A percentile compares a stretch with the other conserved stretches of the same genome.
These are phyloP conservation scores for Psittacula cyanocephala DNA, from an alignment of 2,113 vertebrate species.

Conservation along the genomic window DNA sequence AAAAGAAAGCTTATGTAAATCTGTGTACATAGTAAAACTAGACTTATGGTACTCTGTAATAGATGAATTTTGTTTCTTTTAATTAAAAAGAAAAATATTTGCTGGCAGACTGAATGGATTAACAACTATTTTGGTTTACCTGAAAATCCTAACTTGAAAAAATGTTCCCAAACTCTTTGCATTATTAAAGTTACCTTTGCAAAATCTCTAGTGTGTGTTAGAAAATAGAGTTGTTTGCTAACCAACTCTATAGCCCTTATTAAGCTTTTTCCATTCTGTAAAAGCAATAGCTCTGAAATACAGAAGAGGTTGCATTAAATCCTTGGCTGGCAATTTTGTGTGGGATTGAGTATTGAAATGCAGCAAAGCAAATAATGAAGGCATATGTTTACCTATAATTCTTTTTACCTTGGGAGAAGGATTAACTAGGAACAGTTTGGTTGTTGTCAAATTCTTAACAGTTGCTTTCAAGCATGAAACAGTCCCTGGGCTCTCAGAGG, in stretches of 20 bases:
- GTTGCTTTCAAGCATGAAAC: constrained; percentile 89
- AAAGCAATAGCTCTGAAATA: constrained; percentile 76
- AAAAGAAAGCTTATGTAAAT: constrained; percentile 11
- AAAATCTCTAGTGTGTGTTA: constrained; percentile 51
- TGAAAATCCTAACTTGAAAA: neutral
- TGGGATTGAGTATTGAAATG: constrained; percentile 84
- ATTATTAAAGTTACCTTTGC: constrained; percentile 32
- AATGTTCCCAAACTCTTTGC: neutral
- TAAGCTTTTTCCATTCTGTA: constrained; percentile 73
- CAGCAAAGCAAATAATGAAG: constrained; percentile 92
- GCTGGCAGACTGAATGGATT: neutral
- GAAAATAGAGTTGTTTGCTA: constrained; percentile 60
- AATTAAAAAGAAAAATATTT: neutral
- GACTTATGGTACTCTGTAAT: neutral
- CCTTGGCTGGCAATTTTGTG: constrained; percentile 82
- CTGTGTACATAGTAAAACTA: neutral
- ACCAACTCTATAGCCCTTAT: constrained; percentile 64
- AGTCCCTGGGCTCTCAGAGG: constrained; percentile 79
- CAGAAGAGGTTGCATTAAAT: constrained; percentile 79
- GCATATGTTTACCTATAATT: constrained; percentile 92
- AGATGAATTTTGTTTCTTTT: neutral
- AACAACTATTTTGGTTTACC: neutral
- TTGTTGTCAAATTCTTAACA: constrained; percentile 91
- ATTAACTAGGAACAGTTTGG: constrained; percentile 91
- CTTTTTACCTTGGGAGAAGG: constrained; percentile 89